phyloP scores from a whole-genome alignment of 2,113 vertebrate species.

The Odocoileus virginianus region DNA sequence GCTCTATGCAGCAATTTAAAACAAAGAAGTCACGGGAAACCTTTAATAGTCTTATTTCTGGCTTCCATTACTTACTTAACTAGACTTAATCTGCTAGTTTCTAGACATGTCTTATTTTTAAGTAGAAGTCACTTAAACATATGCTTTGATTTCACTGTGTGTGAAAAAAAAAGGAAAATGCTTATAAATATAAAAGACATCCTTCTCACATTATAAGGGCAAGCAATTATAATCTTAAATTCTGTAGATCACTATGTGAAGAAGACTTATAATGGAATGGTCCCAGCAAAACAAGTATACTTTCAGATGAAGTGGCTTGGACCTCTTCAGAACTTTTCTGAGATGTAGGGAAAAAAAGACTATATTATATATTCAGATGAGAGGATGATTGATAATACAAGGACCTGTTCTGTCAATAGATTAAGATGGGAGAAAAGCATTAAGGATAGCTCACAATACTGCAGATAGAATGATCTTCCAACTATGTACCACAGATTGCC shows the following conservation, averaged over 20 bases:
- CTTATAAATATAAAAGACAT: neutral
- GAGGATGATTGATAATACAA: neutral
- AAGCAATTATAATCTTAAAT: neutral
- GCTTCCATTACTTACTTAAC: conserved; percentile 38
- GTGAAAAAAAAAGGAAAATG: neutral
- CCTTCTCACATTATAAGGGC: neutral
- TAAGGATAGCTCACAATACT: neutral
- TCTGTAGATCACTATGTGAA: neutral
- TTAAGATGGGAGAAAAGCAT: neutral
- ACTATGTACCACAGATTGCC: neutral
- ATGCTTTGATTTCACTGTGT: conserved; percentile 4
- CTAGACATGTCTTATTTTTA: conserved; percentile 51
- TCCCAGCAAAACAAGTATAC: neutral
- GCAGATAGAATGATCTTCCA: neutral
- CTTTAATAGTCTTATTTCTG: conserved; percentile 41
- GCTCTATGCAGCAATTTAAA: neutral
- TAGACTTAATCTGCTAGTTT: conserved; percentile 53
- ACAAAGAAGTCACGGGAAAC: conserved; percentile 34
- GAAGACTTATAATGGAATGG: neutral
- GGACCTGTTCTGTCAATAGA: neutral
- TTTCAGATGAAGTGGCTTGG: neutral
- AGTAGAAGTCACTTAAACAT: conserved; percentile 47
- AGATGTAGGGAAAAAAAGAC: neutral
- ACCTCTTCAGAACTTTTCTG: neutral
- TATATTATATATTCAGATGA: neutral